phyloP scores from a whole-genome alignment of 2,797 vertebrate species.

The Alouatta caraya region DNA sequence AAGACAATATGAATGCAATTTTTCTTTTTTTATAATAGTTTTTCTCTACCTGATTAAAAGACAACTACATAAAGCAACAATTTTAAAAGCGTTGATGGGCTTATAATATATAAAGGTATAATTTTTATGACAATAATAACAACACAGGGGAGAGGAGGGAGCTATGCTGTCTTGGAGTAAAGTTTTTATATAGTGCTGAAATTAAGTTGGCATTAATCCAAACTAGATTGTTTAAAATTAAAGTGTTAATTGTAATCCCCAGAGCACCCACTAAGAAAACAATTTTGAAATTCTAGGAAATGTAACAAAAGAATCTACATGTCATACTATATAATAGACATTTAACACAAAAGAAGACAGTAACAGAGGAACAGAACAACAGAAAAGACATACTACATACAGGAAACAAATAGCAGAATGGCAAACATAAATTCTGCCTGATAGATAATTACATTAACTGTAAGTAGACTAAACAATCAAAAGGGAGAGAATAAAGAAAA shows the following conservation, averaged over 20 bases:
- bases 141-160: not conserved
- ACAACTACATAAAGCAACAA: not conserved
- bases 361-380: not conserved
- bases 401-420: not conserved
- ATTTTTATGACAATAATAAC: not conserved
- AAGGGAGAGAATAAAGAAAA: constrained; percentile 1
- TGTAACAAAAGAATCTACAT: not conserved
- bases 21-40: not conserved
- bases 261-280: constrained; percentile 18
- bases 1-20: not conserved
- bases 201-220: not conserved
- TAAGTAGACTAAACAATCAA: not conserved
- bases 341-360: not conserved
- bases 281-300: not conserved
- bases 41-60: constrained; percentile 25
- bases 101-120: not conserved
- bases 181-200: not conserved
- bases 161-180: not conserved
- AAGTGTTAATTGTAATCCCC: not conserved
- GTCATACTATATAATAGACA: not conserved
- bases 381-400: not conserved
- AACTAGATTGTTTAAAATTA: not conserved
- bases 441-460: constrained; percentile 3
- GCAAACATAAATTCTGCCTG: not conserved
- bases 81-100: not conserved